Percentiles rank a stretch among this genome's conserved stretches.
phyloP scores from a whole-genome alignment of 1,140 invertebrate species.

The Drosophila burlai region DNA sequence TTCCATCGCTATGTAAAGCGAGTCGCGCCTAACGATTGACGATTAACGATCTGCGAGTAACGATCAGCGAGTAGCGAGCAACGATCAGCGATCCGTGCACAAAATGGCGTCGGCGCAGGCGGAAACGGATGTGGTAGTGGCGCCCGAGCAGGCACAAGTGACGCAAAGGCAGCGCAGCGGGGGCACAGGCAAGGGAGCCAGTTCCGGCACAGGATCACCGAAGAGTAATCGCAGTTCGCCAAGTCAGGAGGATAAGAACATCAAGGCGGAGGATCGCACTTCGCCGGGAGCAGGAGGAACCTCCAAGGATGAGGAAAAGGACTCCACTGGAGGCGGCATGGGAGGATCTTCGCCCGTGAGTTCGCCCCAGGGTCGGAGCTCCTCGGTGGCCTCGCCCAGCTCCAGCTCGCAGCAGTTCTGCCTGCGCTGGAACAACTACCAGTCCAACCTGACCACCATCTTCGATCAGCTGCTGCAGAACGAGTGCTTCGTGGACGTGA shows the following conservation, averaged over 20 bases:
- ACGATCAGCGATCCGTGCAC: conserved; percentile 19
- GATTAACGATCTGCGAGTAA: conserved; percentile 23
- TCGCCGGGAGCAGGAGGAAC: neutral
- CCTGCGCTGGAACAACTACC: conserved; percentile 97
- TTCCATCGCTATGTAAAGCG: conserved; percentile 27
- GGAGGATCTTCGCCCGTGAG: conserved; percentile 36
- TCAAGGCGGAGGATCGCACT: conserved; percentile 37
- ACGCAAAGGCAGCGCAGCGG: conserved; percentile 67
- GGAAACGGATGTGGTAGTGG: conserved; percentile 41
- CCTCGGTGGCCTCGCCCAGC: conserved; percentile 36
- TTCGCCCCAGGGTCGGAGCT: conserved; percentile 27
- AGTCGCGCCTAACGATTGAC: conserved; percentile 24
- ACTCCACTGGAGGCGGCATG: conserved; percentile 2
- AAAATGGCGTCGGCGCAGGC: conserved; percentile 51
- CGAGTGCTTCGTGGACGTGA: conserved; percentile 96
- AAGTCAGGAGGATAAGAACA: conserved; percentile 11
- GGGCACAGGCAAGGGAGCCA: conserved; percentile 34
- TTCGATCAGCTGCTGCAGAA: conserved; percentile 96
- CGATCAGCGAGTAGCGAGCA: conserved; percentile 27
- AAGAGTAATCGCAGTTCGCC: conserved; percentile 28
- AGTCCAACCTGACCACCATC: conserved; percentile 94
- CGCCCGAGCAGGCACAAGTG: conserved; percentile 56
- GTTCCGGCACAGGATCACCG: conserved; percentile 19
- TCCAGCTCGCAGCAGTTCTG: conserved; percentile 88
- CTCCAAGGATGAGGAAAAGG: conserved; percentile 23